These are phyloP conservation scores for Puntigrus tetrazona DNA, from an alignment of 2,113 vertebrate species.

Conservation along the genomic window DNA sequence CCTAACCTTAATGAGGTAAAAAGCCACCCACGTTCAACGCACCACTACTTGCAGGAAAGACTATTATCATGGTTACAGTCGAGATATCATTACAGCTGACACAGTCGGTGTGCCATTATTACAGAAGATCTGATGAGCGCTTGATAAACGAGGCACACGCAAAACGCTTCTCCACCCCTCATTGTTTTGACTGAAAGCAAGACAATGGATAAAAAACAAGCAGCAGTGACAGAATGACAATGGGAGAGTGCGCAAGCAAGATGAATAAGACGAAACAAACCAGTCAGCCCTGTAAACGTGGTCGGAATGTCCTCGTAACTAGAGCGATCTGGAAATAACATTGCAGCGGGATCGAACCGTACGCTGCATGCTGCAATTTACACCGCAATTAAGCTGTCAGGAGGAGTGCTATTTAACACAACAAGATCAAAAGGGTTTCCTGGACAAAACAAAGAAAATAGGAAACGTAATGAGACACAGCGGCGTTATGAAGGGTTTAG, in stretches of 20 bases:
- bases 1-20: not conserved
- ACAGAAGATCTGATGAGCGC: conserved; percentile 3
- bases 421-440: conserved; percentile 7
- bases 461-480: not conserved
- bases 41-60: not conserved
- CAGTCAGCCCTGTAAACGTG: not conserved
- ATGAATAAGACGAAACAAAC: conserved; percentile 26
- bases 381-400: conserved; percentile 5
- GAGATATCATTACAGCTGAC: conserved; percentile 10
- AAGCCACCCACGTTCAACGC: conserved; percentile 1
- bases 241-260: not conserved
- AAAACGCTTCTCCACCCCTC: conserved; percentile 3
- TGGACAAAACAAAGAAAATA: conserved; percentile 10
- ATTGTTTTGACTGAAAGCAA: conserved; percentile 28
- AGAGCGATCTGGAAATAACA: not conserved
- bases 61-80: conserved; percentile 31
- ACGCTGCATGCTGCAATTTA: not conserved
- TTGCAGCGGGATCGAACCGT: not conserved
- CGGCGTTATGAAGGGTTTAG: conserved; percentile 12
- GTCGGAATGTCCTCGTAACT: not conserved
- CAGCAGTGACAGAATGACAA: not conserved
- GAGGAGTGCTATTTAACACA: not conserved
- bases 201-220: conserved; percentile 23
- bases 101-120: conserved; percentile 16
- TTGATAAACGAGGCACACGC: not conserved